These are phyloP conservation scores for Sylvia borin DNA, from an alignment of 2,797 vertebrate species.

Conservation along the genomic window DNA sequence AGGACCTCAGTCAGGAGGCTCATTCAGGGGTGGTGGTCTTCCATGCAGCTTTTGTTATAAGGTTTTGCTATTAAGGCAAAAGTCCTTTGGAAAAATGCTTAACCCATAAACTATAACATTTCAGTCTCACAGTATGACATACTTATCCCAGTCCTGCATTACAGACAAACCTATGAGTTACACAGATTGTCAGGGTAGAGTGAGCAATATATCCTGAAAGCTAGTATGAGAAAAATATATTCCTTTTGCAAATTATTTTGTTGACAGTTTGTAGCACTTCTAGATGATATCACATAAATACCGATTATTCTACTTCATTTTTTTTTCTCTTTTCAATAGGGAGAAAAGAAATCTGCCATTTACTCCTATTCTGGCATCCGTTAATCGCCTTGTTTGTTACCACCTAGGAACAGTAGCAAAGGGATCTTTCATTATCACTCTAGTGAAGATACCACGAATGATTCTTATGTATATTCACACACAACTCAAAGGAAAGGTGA, in stretches of 20 bases:
- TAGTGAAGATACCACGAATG: constrained; percentile 96
- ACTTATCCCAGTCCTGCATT: not conserved
- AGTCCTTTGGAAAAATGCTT: not conserved
- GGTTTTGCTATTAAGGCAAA: not conserved
- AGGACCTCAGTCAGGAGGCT: not conserved
- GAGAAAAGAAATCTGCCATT: constrained; percentile 92
- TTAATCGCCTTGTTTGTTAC: constrained; percentile 90
- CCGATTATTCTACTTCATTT: not conserved
- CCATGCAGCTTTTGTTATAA: not conserved
- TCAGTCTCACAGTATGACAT: not conserved
- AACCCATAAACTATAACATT: not conserved
- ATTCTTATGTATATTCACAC: constrained; percentile 96
- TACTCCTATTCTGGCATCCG: constrained; percentile 94
- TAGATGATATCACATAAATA: not conserved
- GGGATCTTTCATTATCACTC: constrained; percentile 96
- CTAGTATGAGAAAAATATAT: not conserved
- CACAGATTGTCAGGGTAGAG: not conserved
- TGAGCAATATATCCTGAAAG: not conserved
- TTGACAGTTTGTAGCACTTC: not conserved
- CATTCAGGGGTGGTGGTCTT: not conserved
- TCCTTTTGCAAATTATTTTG: not conserved
- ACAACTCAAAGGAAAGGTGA: constrained; percentile 97
- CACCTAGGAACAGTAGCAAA: constrained; percentile 97
- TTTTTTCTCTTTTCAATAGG: constrained; percentile 74
- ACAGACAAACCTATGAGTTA: not conserved